These are phyloP conservation scores for Phocides pigmalion DNA, from an alignment of 1,140 invertebrate genomes.

Conservation along the genomic window DNA sequence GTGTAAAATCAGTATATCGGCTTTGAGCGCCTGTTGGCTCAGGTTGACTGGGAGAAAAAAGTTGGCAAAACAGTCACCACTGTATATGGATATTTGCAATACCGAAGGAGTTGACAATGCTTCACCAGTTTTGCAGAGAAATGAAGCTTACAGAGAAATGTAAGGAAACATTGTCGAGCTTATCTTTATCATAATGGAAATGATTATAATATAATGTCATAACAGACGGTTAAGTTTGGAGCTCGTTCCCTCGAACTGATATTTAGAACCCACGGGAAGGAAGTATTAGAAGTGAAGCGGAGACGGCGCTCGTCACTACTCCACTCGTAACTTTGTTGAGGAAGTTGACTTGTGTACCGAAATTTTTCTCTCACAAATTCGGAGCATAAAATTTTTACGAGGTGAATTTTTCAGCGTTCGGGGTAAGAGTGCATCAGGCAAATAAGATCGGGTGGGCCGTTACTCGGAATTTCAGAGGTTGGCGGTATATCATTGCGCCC, in stretches of 20 bases:
- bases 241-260: neutral
- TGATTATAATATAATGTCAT: neutral
- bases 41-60: no score
- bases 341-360: conserved; percentile 27
- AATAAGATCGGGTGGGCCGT: conserved; percentile 37
- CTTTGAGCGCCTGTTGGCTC: no score
- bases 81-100: no score
- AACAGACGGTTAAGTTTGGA: conserved; percentile 1
- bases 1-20: no score
- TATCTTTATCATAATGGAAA: neutral
- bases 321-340: conserved; percentile 24
- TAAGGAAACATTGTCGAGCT: no score
- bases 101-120: no score
- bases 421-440: conserved; percentile 43
- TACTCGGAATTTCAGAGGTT: conserved; percentile 31
- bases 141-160: no score
- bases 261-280: conserved; percentile 10
- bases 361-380: conserved; percentile 31
- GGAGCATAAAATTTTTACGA: conserved; percentile 36
- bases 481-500: conserved; percentile 25
- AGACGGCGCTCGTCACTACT: conserved; percentile 10
- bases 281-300: neutral
- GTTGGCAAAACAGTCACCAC: no score
- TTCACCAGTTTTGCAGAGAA: no score
- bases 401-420: conserved; percentile 40